Evolutionary conservation across 2,113 vertebrate genomes (phyloP).

Genomic region (Oplegnathus fasciatus): DNA sequence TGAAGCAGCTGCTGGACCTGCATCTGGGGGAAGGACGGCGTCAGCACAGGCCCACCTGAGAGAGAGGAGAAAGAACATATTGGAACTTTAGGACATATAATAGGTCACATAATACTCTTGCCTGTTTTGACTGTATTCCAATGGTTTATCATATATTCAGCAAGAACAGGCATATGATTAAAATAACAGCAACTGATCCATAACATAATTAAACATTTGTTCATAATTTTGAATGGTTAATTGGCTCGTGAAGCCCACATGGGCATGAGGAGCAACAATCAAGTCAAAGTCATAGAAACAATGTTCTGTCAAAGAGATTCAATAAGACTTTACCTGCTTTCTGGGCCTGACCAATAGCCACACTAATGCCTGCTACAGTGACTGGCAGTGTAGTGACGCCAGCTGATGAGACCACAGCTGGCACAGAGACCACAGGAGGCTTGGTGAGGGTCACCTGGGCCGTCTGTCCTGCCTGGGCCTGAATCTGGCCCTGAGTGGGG

Average conservation of each 20-base stretch:
- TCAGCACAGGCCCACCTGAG: conserved; percentile 87
- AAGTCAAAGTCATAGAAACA: background rate
- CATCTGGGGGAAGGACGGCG: conserved; percentile 83
- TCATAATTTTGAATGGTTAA: background rate
- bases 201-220: background rate
- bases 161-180: background rate
- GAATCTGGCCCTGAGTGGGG: conserved; percentile 88
- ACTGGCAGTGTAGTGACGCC: conserved; percentile 91
- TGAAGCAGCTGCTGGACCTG: conserved; percentile 85
- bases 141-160: background rate
- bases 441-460: conserved; percentile 93
- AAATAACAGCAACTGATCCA: background rate
- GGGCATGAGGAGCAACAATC: background rate
- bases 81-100: background rate
- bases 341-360: conserved; percentile 89
- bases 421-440: conserved; percentile 90
- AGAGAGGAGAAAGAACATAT: background rate
- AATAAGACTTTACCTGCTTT: conserved; percentile 82
- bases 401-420: conserved; percentile 90
- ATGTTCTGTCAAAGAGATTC: background rate
- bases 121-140: conserved; percentile 1
- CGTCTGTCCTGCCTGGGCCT: conserved; percentile 86
- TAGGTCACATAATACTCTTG: background rate
- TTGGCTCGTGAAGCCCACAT: background rate
- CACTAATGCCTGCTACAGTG: conserved; percentile 90